Percentiles rank a stretch among this genome's conserved stretches.
phyloP scores from a whole-genome alignment of 2,797 vertebrate species.

The Pterois miles region DNA sequence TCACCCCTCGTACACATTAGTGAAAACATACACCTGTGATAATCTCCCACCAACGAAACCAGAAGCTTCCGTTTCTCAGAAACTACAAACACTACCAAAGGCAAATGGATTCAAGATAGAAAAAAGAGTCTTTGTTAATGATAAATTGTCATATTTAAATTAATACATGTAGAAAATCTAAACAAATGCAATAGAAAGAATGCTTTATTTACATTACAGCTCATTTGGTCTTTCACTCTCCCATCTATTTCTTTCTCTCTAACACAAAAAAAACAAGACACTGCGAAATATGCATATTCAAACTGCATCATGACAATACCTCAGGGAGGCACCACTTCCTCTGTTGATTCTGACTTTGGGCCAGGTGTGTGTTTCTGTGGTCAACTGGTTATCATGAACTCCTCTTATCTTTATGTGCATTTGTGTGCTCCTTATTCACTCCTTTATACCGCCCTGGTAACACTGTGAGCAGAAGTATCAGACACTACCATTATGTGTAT shows the following conservation, averaged over 20 bases:
- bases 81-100: background rate
- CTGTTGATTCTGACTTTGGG: slow-evolving; percentile 21
- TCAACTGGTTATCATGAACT: slow-evolving; percentile 18
- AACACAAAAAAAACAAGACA: background rate
- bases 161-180: background rate
- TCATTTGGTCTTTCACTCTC: background rate
- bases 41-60: background rate
- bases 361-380: slow-evolving; percentile 5
- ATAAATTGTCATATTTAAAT: background rate
- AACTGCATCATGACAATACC: slow-evolving; percentile 27
- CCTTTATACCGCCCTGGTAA: no score
- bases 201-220: background rate
- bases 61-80: background rate
- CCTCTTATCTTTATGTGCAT: slow-evolving; percentile 40
- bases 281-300: slow-evolving; percentile 18
- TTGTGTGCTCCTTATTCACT: slow-evolving; percentile 11
- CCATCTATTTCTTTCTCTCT: background rate
- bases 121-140: background rate
- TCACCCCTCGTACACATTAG: background rate
- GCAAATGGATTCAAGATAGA: background rate
- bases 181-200: background rate
- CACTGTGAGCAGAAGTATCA: slow-evolving; percentile 11
- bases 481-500: background rate
- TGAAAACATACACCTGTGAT: background rate
- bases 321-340: slow-evolving; percentile 25